These are phyloP conservation scores for Megalopta genalis DNA, from an alignment of 1,140 invertebrate genomes.

Conservation along the genomic window DNA sequence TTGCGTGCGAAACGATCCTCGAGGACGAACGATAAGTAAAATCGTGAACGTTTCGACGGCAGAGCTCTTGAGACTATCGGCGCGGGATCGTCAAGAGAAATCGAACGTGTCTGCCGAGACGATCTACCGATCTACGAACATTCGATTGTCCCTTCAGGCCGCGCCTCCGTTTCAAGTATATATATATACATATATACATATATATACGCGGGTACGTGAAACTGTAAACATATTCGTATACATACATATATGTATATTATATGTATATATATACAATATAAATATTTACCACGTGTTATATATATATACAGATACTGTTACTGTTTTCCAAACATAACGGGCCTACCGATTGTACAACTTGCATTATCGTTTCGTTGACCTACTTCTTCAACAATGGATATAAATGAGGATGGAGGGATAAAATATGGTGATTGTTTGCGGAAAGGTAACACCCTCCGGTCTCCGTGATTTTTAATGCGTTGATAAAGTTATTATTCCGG, in stretches of 20 bases:
- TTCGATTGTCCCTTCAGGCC: background rate
- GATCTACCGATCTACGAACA: too few relatives aligned
- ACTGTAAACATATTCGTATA: constrained; percentile 47
- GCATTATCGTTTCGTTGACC: constrained; percentile 39
- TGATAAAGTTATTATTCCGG: too few relatives aligned
- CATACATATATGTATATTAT: constrained; percentile 32
- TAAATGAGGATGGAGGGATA: too few relatives aligned
- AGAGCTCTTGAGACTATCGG: constrained; percentile 1
- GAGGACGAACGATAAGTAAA: too few relatives aligned
- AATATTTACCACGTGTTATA: constrained; percentile 51
- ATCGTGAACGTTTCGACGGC: constrained; percentile 1
- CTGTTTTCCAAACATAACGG: constrained; percentile 49
- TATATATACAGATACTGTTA: constrained; percentile 49
- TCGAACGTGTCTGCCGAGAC: background rate
- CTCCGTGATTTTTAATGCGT: too few relatives aligned
- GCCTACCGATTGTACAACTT: constrained; percentile 51
- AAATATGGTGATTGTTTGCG: too few relatives aligned
- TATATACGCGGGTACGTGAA: constrained; percentile 32
- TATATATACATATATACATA: constrained; percentile 11
- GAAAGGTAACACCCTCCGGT: too few relatives aligned
- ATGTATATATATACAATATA: constrained; percentile 40
- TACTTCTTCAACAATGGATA: constrained; percentile 6
- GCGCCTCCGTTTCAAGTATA: constrained; percentile 4
- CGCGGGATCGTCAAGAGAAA: background rate
- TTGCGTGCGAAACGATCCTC: background rate